These are phyloP conservation scores for Neodiprion virginianus DNA, from an alignment of 1,140 invertebrate genomes.

Conservation along the genomic window DNA sequence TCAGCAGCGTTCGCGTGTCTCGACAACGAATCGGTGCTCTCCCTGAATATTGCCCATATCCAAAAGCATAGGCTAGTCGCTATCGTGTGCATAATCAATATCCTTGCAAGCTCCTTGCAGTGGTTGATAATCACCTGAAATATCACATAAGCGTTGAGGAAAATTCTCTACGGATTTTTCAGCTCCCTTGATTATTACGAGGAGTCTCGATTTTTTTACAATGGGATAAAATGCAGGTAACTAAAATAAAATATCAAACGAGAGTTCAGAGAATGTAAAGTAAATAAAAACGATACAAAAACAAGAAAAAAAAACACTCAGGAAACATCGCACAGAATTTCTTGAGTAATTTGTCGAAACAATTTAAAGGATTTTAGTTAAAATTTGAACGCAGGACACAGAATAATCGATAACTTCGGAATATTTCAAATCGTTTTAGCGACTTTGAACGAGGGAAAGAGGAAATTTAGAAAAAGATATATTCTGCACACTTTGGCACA, in stretches of 20 bases:
- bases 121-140: constrained; percentile 69
- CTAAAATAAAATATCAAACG: constrained; percentile 4
- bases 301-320: no score
- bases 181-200: not conserved
- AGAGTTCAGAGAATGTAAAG: no score
- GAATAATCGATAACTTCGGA: no score
- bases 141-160: constrained; percentile 32
- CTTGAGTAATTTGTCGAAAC: no score
- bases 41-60: constrained; percentile 75
- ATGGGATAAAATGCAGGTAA: constrained; percentile 15
- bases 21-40: constrained; percentile 67
- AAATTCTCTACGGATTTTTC: constrained; percentile 22
- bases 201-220: constrained; percentile 6
- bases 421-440: no score
- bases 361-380: no score
- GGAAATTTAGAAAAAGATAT: no score
- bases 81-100: constrained; percentile 78
- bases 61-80: constrained; percentile 76
- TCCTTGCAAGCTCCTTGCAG: constrained; percentile 66
- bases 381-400: no score
- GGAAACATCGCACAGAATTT: no score
- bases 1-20: constrained; percentile 15
- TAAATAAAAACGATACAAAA: no score
- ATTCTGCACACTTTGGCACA: no score
- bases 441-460: no score